A percentile compares a stretch with the other conserved stretches of the same genome.
phyloP scores from a whole-genome alignment of 2,113 vertebrate species.

The Hippocampus mohnikei region DNA sequence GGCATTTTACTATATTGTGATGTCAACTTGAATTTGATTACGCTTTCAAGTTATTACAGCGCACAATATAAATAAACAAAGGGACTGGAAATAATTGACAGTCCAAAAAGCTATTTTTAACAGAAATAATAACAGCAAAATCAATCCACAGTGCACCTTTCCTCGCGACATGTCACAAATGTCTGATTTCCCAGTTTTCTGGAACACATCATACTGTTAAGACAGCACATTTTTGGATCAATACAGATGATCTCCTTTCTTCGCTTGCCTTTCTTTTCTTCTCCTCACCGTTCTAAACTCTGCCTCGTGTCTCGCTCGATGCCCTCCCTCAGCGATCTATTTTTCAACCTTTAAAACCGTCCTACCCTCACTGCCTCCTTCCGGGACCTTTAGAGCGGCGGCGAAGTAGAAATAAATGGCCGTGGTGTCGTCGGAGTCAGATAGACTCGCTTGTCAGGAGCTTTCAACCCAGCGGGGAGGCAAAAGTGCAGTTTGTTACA shows the following conservation, averaged over 20 bases:
- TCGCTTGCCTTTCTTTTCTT: background rate
- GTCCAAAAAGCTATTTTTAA: background rate
- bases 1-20: too few species aligned
- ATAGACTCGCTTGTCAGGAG: conserved; percentile 50
- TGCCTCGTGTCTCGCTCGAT: conserved; percentile 6
- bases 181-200: background rate
- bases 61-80: too few species aligned
- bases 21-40: too few species aligned
- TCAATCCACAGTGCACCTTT: background rate
- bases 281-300: background rate
- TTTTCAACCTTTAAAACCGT: conserved; percentile 19
- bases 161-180: background rate
- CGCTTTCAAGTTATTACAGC: too few species aligned
- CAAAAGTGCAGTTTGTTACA: conserved; percentile 48
- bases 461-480: conserved; percentile 48
- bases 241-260: background rate
- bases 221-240: background rate
- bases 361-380: conserved; percentile 10
- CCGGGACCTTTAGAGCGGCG: conserved; percentile 28
- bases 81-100: background rate
- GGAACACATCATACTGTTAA: background rate
- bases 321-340: conserved; percentile 21
- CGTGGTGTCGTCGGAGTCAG: conserved; percentile 45
- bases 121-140: background rate
- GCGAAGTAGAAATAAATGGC: conserved; percentile 59